phyloP scores from a whole-genome alignment of 2,888 invertebrate species.

The Athalia circularis region DNA sequence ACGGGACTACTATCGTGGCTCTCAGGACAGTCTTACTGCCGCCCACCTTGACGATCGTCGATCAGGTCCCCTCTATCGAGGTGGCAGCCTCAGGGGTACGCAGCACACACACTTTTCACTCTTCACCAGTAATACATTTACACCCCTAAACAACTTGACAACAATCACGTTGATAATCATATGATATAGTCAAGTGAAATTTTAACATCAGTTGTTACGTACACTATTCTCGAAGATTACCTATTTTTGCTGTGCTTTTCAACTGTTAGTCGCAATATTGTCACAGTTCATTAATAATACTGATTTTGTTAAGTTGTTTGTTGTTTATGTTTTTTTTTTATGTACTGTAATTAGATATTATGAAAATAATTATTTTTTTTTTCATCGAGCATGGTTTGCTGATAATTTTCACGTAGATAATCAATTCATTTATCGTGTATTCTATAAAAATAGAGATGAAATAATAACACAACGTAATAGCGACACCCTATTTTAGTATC shows the following conservation, averaged over 20 bases:
- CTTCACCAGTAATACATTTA: conserved; percentile 42
- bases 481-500: conserved; percentile 71
- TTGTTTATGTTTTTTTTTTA: conserved; percentile 33
- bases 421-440: not conserved
- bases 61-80: conserved; percentile 81
- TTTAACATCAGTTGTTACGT: not conserved
- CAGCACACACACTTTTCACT: conserved; percentile 52
- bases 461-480: conserved; percentile 17
- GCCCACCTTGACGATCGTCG: conserved; percentile 77
- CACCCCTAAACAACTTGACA: conserved; percentile 38
- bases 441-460: not conserved
- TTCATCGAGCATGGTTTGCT: conserved; percentile 27
- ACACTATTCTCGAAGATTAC: not conserved
- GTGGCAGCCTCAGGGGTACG: conserved; percentile 77
- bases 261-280: no score
- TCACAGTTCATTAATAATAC: conserved; percentile 10
- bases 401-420: not conserved
- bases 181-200: not conserved
- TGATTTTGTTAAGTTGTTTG: conserved; percentile 50
- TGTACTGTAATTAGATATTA: conserved; percentile 1
- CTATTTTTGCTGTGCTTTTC: no score
- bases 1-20: conserved; percentile 94
- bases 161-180: conserved; percentile 7
- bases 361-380: conserved; percentile 12
- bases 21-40: conserved; percentile 90